Evolutionary conservation across 1,140 invertebrate species (phyloP).

Genomic region (Drosophila sp.): DNA sequence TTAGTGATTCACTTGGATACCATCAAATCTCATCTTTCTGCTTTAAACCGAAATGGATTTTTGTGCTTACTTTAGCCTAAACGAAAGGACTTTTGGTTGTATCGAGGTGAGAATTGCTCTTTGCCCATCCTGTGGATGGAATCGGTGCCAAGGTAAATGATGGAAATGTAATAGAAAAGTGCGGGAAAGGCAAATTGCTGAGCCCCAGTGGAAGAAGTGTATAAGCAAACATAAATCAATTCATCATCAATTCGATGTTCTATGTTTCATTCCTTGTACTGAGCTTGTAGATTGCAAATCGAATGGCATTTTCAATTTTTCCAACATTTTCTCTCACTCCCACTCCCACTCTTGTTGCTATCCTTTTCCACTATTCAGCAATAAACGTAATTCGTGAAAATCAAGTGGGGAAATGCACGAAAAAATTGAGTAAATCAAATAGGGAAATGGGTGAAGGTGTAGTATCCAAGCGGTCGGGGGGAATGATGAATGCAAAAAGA

Average conservation of each 20-base stretch:
- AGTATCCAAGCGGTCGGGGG: neutral
- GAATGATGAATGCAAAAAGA: conserved; percentile 52
- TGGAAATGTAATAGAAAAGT: conserved; percentile 13
- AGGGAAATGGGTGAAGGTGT: conserved; percentile 13
- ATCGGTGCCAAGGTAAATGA: conserved; percentile 7
- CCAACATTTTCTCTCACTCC: neutral
- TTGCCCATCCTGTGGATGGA: too few species aligned
- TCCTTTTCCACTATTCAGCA: conserved; percentile 28
- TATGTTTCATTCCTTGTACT: conserved; percentile 15
- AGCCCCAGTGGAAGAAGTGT: conserved; percentile 25
- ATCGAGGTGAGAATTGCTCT: too few species aligned
- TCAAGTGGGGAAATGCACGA: conserved; percentile 40
- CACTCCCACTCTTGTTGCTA: neutral
- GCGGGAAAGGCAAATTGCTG: neutral
- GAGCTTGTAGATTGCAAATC: conserved; percentile 49
- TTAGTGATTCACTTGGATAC: too few species aligned
- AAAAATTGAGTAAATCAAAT: conserved; percentile 37
- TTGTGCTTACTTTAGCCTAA: too few species aligned
- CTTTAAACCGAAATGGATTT: too few species aligned
- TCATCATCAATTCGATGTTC: conserved; percentile 54
- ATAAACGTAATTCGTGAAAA: conserved; percentile 58
- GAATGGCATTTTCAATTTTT: conserved; percentile 59
- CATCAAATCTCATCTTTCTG: too few species aligned
- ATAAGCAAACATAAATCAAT: conserved; percentile 59
- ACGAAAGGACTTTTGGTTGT: too few species aligned